These are phyloP conservation scores for Otus scops DNA, from an alignment of 2,797 vertebrate genomes.

Conservation along the genomic window DNA sequence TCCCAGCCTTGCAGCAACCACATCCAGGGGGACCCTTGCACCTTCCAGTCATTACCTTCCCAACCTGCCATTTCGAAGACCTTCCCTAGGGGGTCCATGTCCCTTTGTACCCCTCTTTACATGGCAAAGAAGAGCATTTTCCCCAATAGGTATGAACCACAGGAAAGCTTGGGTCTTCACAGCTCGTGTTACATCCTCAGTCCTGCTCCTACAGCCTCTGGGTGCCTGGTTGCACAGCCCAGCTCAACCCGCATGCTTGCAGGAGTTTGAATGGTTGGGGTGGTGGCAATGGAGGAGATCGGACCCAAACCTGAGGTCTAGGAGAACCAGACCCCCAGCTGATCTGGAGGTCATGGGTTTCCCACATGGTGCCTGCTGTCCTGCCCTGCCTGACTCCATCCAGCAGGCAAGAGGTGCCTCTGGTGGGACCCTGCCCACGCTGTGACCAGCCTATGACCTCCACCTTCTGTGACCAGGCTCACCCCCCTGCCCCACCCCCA, in stretches of 20 bases:
- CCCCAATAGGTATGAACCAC: rapidly evolving
- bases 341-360: neutral
- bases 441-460: neutral
- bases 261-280: neutral
- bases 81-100: rapidly evolving
- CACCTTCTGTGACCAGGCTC: neutral
- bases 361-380: rapidly evolving
- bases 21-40: neutral
- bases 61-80: neutral
- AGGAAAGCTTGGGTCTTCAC: neutral
- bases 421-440: neutral
- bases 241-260: rapidly evolving
- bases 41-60: neutral
- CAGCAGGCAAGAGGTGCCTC: neutral
- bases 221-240: no score
- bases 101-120: neutral
- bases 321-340: neutral
- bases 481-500: neutral
- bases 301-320: neutral
- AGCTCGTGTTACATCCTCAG: neutral
- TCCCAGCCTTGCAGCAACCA: neutral
- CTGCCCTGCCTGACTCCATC: neutral
- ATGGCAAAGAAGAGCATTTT: neutral
- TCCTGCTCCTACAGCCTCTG: neutral
- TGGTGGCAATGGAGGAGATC: neutral